Base-by-base conservation (phyloP, 2,113 vertebrate genomes). In the Antennarius striatus region DNA sequence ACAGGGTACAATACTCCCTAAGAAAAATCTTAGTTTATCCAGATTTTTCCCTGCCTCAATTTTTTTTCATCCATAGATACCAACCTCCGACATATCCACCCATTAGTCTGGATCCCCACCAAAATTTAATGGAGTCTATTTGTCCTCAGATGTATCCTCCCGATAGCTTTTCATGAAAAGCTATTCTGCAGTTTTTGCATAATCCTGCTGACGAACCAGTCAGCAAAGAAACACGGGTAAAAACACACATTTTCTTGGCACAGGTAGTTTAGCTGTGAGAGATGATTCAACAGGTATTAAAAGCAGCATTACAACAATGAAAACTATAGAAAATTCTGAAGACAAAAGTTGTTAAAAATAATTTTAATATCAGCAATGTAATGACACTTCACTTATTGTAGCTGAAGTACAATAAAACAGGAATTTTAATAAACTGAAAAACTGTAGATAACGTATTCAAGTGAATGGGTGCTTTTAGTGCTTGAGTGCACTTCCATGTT, bases 331-430 rank as follows among this genome's bases (percentile, higher is more conserved):
- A 42, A 15, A 2, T 8, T 14, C 47, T 36, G 6, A 29, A 56
- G 10, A 46, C 42, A 56, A 77, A 22, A 63, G 71, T 73, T 88
- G 78, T 82, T 83, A 58, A 68, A 87, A 85, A 86, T 64, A 63
- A 7, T 57, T 84, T 88, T 80, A 86, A 87, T 84, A 58, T 56
- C 47, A 63, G 88, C 82, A 76, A 28, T 78, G 84, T 74, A 78
- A 80, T 79, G 68, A 70, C 56, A 75, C 56, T 64, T 77, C 22
- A 81, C 17, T 50, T 60, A 53, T 70, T 75, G 68, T 56, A 81
- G 73, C 66, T 72, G 62, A 30, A 68, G 53, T 66, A 80, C 84
- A 80, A 11, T 58, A 4, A 50, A 74, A 60, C 74, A 68, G 39
- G 68, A 67, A 51, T 40, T 68, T 42, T 46, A 60, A 71, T 60